Evolutionary conservation across 2,888 invertebrate species (phyloP), one percentile per base, ranked within the genome.

Genomic region (Cheilosia grossa): DNA sequence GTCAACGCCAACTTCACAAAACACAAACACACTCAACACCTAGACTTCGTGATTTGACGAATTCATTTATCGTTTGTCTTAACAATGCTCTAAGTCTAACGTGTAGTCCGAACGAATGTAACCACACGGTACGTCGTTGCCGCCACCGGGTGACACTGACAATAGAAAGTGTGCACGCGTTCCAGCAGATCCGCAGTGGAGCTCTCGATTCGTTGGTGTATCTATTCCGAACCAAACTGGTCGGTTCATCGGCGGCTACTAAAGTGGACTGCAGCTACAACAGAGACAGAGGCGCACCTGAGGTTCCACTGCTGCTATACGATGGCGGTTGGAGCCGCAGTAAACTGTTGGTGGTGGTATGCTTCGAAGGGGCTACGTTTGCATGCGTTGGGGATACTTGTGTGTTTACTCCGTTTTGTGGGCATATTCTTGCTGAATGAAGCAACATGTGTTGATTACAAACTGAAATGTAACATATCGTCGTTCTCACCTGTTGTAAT

Each of bases 91-190:
- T n/a, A n/a, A n/a, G n/a, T 24, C 51, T 19, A 47, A 9, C n/a
- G 63, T n/a, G 30, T 17, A 27, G 66, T 56, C 27, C 33, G 19
- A n/a, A 13, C 30, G 24, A 61, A 51, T 37, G 10, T 37, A 54
- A 53, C 42, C 53, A 37, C 77, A 44, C 70, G 40, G 49, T 27
- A 24, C 47, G 54, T 47, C 42, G 51, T 30, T 42, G 59, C 27
- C 64, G 79, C 63, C 83, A 63, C 47, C 59, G 56, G 49, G 59
- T 53, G 67, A 83, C 21, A 21, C n/a, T n/a, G 21, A 21, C 79
- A 75, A 79, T 70, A 83, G 83, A 83, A 79, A 83, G 79, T 74
- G 58, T 69, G 58, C 51, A 51, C 77, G 74, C 64, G 74, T 58
- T 79, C 40, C 37, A 66, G 47, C 27, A 64, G 63, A 61, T 51